Evolutionary conservation across 2,797 vertebrate species (phyloP).

Genomic region (Poeciliopsis turneri): DNA sequence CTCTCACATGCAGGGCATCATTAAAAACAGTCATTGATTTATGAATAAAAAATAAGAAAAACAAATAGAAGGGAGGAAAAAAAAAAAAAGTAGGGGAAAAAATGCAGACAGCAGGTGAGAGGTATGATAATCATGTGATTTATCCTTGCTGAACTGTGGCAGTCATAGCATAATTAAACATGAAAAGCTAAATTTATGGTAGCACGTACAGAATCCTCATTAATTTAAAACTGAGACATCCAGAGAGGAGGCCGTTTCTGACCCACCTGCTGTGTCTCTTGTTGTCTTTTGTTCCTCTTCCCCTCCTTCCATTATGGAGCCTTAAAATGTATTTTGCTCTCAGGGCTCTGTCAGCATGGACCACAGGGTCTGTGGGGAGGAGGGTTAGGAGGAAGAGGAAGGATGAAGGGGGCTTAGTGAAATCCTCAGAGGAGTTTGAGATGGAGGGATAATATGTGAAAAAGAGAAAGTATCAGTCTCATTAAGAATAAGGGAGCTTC

Average conservation of each 20-base stretch:
- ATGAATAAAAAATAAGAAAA: constrained; percentile 67
- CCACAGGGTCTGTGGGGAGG: constrained; percentile 74
- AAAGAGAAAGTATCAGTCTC: constrained; percentile 89
- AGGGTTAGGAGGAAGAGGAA: constrained; percentile 48
- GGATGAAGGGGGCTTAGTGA: constrained; percentile 63
- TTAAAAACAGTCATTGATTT: constrained; percentile 84
- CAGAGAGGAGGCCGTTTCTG: constrained; percentile 82
- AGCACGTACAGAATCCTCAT: constrained; percentile 90
- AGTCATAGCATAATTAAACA: constrained; percentile 95
- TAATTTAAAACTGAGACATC: constrained; percentile 92
- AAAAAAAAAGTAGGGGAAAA: constrained; percentile 39
- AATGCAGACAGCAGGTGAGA: constrained; percentile 68
- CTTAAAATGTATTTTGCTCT: constrained; percentile 94
- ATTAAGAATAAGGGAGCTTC: constrained; percentile 80
- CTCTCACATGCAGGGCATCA: constrained; percentile 76
- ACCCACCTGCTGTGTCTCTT: constrained; percentile 81
- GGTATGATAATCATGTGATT: constrained; percentile 93
- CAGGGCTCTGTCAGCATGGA: constrained; percentile 90
- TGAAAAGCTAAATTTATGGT: constrained; percentile 96
- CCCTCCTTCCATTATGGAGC: constrained; percentile 81
- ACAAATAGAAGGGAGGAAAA: constrained; percentile 59
- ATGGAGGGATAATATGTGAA: constrained; percentile 70
- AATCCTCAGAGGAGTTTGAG: constrained; percentile 50
- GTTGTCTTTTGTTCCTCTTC: constrained; percentile 41
- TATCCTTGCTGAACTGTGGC: constrained; percentile 89